These are phyloP conservation scores for Sebastes trivittatus DNA, from an alignment of 2,797 vertebrate species.

Conservation along the genomic window DNA sequence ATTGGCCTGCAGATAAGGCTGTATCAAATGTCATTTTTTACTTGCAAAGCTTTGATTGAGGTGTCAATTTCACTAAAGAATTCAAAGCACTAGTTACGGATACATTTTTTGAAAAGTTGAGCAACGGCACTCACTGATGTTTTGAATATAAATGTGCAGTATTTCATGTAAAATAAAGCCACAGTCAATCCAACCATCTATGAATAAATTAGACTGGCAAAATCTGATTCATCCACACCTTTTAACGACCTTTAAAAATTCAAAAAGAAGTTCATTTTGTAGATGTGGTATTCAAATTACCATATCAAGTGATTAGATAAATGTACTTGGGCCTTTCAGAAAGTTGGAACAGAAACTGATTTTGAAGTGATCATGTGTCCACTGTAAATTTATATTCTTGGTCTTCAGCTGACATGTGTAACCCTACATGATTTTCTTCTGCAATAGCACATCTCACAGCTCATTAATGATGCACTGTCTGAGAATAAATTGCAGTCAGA, in stretches of 20 bases:
- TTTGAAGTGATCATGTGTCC: background rate
- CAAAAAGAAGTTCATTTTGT: background rate
- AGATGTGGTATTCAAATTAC: background rate
- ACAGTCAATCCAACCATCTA: background rate
- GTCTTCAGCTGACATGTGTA: background rate
- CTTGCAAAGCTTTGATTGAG: background rate
- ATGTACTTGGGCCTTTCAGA: background rate
- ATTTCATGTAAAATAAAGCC: background rate
- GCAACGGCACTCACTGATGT: background rate
- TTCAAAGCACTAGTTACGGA: background rate
- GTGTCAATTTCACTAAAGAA: background rate
- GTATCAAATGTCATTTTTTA: background rate
- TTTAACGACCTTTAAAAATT: background rate
- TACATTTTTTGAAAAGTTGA: background rate
- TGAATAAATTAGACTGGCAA: background rate
- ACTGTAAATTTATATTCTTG: background rate
- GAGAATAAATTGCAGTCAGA: background rate
- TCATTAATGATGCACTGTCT: background rate
- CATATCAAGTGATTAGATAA: background rate
- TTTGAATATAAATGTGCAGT: background rate
- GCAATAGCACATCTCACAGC: background rate
- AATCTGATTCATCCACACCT: background rate
- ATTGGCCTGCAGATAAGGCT: background rate
- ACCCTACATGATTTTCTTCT: background rate
- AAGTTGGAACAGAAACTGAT: background rate